These are phyloP conservation scores for Progne subis DNA, from an alignment of 2,113 vertebrate species.

Conservation along the genomic window DNA sequence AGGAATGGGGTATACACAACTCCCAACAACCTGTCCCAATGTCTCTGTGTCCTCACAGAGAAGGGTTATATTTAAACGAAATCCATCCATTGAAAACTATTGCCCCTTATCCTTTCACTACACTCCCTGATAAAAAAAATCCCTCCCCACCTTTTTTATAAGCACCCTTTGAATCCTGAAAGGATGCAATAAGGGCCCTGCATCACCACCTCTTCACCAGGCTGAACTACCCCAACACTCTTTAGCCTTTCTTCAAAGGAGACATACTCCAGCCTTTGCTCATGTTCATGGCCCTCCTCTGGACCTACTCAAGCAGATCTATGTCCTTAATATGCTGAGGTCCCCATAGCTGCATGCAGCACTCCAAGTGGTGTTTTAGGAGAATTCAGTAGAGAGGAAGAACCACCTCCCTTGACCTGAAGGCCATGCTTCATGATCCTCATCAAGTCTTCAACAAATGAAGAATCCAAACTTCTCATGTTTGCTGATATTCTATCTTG, in stretches of 20 bases:
- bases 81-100: neutral
- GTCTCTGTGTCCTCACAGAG: neutral
- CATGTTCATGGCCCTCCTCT: neutral
- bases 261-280: neutral
- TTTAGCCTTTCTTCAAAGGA: neutral
- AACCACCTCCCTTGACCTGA: neutral
- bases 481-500: neutral
- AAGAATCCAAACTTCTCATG: neutral
- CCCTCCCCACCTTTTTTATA: too few species aligned
- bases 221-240: neutral
- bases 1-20: rapidly evolving
- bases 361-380: rapidly evolving
- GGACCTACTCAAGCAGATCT: neutral
- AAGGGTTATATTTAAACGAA: neutral
- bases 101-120: neutral
- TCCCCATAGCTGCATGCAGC: neutral
- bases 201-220: neutral
- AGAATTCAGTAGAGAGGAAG: neutral
- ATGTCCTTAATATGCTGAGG: neutral
- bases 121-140: neutral
- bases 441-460: too few species aligned
- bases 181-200: neutral
- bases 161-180: neutral
- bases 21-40: neutral
- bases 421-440: too few species aligned